Evolutionary conservation across 2,888 invertebrate genomes (phyloP).

Genomic region (Automeris io): DNA sequence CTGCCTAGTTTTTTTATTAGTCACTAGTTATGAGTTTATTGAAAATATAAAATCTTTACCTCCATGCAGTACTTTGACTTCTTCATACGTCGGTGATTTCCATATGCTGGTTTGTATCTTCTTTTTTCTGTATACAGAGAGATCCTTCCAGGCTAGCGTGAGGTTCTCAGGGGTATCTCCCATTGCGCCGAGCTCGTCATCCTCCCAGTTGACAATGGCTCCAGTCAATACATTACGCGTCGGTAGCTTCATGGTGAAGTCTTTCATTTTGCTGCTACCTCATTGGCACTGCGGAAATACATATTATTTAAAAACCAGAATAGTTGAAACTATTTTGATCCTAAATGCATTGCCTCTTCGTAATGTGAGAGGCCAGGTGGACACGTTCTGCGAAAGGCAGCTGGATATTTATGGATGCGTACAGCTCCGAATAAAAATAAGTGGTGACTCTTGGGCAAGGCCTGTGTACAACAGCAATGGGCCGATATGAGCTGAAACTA

Average conservation of each 20-base stretch:
- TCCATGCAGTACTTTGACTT: slow-evolving; percentile 73
- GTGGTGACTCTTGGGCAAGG: too few relatives aligned
- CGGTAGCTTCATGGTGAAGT: slow-evolving; percentile 42
- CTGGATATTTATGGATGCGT: too few relatives aligned
- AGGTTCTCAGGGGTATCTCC: slow-evolving; percentile 57
- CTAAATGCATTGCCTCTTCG: too few relatives aligned
- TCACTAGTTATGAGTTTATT: not conserved
- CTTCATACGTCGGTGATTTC: slow-evolving; percentile 64
- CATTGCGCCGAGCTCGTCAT: slow-evolving; percentile 49
- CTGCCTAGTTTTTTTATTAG: not conserved
- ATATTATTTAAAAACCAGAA: too few relatives aligned
- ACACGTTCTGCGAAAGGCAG: too few relatives aligned
- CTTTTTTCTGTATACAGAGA: slow-evolving; percentile 69
- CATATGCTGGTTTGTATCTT: slow-evolving; percentile 69
- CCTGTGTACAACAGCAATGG: too few relatives aligned
- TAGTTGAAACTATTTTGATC: too few relatives aligned
- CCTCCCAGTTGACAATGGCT: slow-evolving; percentile 64
- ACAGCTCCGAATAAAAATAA: too few relatives aligned
- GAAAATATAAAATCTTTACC: slow-evolving; percentile 38
- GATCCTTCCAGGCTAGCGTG: slow-evolving; percentile 71
- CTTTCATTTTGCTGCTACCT: slow-evolving; percentile 50
- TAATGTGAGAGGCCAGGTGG: too few relatives aligned
- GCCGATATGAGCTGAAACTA: too few relatives aligned
- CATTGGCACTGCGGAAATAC: slow-evolving; percentile 45
- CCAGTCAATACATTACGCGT: slow-evolving; percentile 66